A percentile compares a stretch with the other conserved stretches of the same genome.
Conservation (phyloP, 2,797 vertebrate genomes). For the Neomorphus geoffroyi region DNA sequence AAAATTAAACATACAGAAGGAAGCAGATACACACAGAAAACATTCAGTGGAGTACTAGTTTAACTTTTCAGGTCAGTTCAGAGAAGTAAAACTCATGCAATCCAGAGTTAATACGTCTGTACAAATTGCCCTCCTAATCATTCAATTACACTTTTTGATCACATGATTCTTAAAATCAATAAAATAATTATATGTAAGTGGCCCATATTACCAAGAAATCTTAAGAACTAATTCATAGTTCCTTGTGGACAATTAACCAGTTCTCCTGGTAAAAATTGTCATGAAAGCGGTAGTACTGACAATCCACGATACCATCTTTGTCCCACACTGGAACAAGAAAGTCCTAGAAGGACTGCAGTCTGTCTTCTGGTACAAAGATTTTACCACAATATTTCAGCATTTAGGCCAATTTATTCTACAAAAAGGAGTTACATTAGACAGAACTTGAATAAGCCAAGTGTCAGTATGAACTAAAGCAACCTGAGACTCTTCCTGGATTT, state of each 20-base stretch:
- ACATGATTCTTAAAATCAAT: neutral
- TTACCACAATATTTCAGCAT: neutral
- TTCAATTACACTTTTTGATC: neutral
- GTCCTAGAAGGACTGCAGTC: neutral
- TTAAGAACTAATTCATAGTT: neutral
- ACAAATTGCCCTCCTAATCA: neutral
- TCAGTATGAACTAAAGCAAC: neutral
- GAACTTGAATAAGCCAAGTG: neutral
- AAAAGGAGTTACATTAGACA: neutral
- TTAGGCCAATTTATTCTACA: neutral
- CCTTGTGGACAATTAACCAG: neutral
- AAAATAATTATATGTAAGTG: neutral
- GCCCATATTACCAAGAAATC: neutral
- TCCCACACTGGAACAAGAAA: neutral
- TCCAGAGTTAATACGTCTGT: neutral
- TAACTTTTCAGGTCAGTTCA: slow-evolving; percentile 19
- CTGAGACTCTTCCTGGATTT: neutral
- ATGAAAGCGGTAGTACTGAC: neutral
- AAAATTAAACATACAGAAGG: slow-evolving; percentile 23
- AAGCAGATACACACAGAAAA: neutral
- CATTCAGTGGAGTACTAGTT: slow-evolving; percentile 10
- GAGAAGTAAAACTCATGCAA: neutral
- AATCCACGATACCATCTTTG: neutral
- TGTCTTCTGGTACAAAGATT: neutral
- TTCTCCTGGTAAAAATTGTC: neutral